Percentiles rank a stretch among this genome's conserved stretches.
phyloP scores from a whole-genome alignment of 1,140 invertebrate genomes.

The Leptopilina clavipes region DNA sequence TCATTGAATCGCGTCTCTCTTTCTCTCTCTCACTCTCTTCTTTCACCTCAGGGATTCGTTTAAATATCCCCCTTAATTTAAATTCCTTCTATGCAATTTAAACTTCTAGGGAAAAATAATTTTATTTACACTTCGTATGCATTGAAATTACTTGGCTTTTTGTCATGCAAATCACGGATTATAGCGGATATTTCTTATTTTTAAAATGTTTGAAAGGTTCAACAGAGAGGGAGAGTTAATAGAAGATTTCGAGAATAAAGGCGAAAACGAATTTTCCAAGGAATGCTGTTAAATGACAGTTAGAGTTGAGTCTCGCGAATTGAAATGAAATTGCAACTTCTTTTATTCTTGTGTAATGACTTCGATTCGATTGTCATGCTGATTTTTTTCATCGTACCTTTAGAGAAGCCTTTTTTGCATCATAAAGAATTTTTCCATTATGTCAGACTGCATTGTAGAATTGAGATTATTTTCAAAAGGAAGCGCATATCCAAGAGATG shows the following conservation, averaged over 20 bases:
- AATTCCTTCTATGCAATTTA: neutral
- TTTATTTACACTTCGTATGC: conserved; percentile 21
- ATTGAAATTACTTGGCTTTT: neutral
- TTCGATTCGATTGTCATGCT: conserved; percentile 18
- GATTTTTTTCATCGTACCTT: conserved; percentile 7
- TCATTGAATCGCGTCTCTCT: neutral
- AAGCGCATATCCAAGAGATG: neutral
- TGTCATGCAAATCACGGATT: conserved; percentile 12
- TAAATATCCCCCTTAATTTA: conserved; percentile 21
- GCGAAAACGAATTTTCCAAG: neutral
- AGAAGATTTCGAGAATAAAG: conserved; percentile 5
- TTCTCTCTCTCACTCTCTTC: neutral
- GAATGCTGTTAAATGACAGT: conserved; percentile 20
- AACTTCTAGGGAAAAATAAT: conserved; percentile 11
- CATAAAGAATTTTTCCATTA: neutral
- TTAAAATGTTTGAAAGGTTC: neutral
- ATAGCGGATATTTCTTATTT: conserved; percentile 20
- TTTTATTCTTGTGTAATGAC: conserved; percentile 11
- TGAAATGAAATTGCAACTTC: conserved; percentile 24
- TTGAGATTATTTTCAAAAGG: neutral
- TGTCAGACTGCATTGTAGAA: neutral
- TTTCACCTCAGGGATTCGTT: conserved; percentile 18
- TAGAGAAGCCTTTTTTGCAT: neutral
- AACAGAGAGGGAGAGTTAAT: neutral
- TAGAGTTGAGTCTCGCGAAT: conserved; percentile 1